A percentile compares a stretch with the other conserved stretches of the same genome.
Conservation (phyloP, 2,888 invertebrate genomes). For the Sipha maydis region DNA sequence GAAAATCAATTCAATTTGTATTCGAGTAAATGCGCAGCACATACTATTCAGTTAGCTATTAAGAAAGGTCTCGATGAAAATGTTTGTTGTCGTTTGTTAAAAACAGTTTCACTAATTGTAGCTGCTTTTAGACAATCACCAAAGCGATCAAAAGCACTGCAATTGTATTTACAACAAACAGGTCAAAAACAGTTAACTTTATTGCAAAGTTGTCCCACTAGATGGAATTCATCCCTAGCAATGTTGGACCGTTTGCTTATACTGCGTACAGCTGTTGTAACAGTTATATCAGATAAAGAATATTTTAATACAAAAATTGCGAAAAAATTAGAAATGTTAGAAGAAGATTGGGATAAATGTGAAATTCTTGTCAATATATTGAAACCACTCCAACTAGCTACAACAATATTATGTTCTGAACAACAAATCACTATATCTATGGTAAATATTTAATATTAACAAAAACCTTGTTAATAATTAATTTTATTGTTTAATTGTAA, state of each 20-base stretch:
- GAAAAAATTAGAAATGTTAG: too few relatives aligned
- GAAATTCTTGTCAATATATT: too few relatives aligned
- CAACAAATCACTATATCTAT: too few relatives aligned
- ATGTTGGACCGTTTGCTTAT: background rate
- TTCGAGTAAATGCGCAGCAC: background rate
- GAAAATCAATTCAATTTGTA: background rate
- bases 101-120: too few relatives aligned
- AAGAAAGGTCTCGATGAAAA: background rate
- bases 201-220: slow-evolving; percentile 23
- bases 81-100: too few relatives aligned
- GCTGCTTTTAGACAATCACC: background rate
- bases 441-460: too few relatives aligned
- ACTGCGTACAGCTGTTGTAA: background rate
- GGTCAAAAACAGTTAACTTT: background rate
- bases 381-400: too few relatives aligned
- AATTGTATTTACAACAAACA: slow-evolving; percentile 6
- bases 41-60: background rate
- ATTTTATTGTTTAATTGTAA: too few relatives aligned
- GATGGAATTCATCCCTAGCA: background rate
- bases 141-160: background rate
- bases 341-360: too few relatives aligned
- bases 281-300: background rate
- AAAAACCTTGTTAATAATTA: too few relatives aligned
- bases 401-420: too few relatives aligned
- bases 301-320: too few relatives aligned